Percentiles rank a stretch among this genome's conserved stretches.
These are phyloP conservation scores for Alectura lathami DNA, from an alignment of 2,113 vertebrate genomes.

Conservation along the genomic window DNA sequence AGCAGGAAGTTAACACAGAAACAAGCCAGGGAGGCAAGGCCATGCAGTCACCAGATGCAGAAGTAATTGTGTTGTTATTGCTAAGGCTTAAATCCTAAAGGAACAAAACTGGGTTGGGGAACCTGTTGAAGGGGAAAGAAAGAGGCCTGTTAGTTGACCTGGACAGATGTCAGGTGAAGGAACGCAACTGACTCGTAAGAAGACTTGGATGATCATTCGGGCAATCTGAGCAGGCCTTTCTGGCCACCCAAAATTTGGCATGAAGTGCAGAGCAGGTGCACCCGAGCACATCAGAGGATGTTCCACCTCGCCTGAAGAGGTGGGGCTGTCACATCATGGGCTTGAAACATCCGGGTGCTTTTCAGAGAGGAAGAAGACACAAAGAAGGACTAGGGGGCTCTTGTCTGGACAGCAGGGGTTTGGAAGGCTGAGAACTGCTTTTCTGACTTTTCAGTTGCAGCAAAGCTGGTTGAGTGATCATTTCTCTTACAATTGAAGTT, in stretches of 20 bases:
- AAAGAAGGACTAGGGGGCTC: background rate
- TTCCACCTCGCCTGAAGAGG: background rate
- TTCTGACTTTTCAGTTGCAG: background rate
- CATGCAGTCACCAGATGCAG: background rate
- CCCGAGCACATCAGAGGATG: background rate
- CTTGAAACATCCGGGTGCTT: background rate
- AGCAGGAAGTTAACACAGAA: fast-evolving
- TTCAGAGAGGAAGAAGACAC: background rate
- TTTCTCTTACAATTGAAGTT: background rate
- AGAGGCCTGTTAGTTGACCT: background rate
- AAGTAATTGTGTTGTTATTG: background rate
- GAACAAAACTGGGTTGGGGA: background rate
- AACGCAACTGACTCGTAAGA: background rate
- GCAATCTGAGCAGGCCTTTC: background rate
- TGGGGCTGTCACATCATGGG: fast-evolving
- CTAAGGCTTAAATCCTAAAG: background rate
- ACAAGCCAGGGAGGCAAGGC: background rate
- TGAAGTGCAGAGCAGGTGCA: slow-evolving; percentile 13
- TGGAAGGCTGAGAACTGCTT: background rate
- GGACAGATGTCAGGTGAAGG: background rate
- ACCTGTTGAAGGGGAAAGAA: background rate
- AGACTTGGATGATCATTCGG: background rate
- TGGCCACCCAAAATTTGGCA: slow-evolving; percentile 38
- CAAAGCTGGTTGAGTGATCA: background rate
- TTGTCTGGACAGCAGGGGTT: background rate